phyloP scores from a whole-genome alignment of 1,140 invertebrate species.

The Geopemphigus sp. region DNA sequence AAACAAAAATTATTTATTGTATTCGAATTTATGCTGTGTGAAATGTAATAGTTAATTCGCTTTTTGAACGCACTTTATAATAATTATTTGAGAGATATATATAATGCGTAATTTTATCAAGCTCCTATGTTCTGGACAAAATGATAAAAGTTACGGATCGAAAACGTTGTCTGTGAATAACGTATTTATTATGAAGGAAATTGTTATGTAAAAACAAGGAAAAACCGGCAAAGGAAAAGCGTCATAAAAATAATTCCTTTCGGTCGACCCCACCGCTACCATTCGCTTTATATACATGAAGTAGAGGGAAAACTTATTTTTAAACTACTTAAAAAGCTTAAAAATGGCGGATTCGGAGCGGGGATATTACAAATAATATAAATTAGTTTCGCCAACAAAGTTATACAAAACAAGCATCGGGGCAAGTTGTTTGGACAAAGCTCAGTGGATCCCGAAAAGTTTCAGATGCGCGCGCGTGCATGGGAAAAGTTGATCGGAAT shows the following conservation, averaged over 20 bases:
- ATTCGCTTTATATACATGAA: neutral
- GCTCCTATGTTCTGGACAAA: neutral
- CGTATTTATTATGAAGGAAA: conserved; percentile 37
- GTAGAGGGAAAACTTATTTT: conserved; percentile 40
- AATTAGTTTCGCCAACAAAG: conserved; percentile 49
- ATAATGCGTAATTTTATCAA: too few relatives aligned
- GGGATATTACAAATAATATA: conserved; percentile 49
- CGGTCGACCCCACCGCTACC: neutral
- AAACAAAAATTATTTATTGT: too few relatives aligned
- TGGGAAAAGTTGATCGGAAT: conserved; percentile 44
- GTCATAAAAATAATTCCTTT: conserved; percentile 45
- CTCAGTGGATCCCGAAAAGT: conserved; percentile 49
- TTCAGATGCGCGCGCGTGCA: conserved; percentile 35
- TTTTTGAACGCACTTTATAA: too few relatives aligned
- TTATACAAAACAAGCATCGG: conserved; percentile 48
- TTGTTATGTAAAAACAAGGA: conserved; percentile 23
- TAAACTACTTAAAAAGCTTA: conserved; percentile 49
- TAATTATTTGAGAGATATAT: too few relatives aligned
- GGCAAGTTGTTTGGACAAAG: conserved; percentile 47
- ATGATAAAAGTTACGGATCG: neutral
- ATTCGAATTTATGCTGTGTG: too few relatives aligned
- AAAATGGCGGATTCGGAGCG: conserved; percentile 32
- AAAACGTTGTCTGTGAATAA: conserved; percentile 6
- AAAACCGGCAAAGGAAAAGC: conserved; percentile 9
- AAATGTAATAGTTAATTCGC: too few relatives aligned